Conservation (phyloP, 1,140 invertebrate genomes). For the Drosophila nasuta region DNA sequence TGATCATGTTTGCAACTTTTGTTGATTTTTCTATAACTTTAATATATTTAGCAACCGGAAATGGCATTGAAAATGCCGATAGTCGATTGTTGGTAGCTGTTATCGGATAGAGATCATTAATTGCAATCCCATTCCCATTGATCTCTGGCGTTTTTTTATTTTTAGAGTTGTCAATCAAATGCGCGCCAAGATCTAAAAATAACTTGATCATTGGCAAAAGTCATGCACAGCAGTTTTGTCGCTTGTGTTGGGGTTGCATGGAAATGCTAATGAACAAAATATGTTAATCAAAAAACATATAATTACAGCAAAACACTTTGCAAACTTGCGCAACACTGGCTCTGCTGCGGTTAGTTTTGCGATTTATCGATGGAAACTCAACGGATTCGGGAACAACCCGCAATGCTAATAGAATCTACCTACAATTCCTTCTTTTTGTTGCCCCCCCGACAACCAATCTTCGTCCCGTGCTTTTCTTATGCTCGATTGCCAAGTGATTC, state of each 20-base stretch:
- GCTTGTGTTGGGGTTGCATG: not conserved
- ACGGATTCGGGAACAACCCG: not conserved
- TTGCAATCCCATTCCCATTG: not conserved
- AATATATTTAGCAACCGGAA: conserved; percentile 37
- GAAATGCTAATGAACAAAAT: not conserved
- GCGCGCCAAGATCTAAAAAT: not conserved
- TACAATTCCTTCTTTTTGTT: not conserved
- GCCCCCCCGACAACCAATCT: not conserved
- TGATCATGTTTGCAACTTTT: not conserved
- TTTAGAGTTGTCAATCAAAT: conserved; percentile 12
- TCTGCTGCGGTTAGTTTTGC: not conserved
- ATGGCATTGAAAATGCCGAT: conserved; percentile 31
- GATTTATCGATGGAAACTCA: not conserved
- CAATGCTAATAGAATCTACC: not conserved
- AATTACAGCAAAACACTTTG: not conserved
- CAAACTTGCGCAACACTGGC: not conserved
- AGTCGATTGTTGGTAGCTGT: conserved; percentile 6
- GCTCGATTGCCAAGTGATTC: not conserved
- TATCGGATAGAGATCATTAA: conserved; percentile 14
- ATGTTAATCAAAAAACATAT: not conserved
- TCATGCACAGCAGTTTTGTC: not conserved
- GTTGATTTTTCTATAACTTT: conserved; percentile 19
- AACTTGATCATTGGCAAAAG: not conserved
- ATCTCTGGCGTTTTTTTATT: not conserved
- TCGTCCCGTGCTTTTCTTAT: not conserved